phyloP scores from a whole-genome alignment of 2,888 invertebrate genomes.

The Agrochola lota region DNA sequence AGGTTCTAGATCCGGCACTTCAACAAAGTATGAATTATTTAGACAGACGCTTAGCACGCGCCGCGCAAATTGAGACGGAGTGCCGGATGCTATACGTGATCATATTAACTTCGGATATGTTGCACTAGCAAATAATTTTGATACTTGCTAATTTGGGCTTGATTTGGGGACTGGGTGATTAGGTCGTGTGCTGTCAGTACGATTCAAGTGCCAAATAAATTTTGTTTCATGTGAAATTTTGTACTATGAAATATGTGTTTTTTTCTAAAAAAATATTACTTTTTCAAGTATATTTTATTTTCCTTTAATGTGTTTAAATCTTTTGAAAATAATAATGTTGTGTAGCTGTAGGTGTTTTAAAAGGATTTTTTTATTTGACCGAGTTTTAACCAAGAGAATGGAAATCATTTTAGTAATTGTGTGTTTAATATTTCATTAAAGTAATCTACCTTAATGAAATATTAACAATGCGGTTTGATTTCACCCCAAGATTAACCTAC shows the following conservation, averaged over 20 bases:
- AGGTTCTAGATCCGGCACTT: slow-evolving; percentile 25
- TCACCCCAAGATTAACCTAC: slow-evolving; percentile 10
- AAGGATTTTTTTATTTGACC: no score
- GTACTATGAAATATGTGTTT: not conserved
- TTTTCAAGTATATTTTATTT: not conserved
- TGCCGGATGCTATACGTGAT: slow-evolving; percentile 78
- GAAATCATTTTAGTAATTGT: not conserved
- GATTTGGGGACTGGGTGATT: not conserved
- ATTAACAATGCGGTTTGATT: slow-evolving; percentile 1
- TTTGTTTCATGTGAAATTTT: not conserved
- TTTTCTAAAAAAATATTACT: not conserved
- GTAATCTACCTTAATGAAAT: not conserved
- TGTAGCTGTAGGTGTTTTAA: not conserved
- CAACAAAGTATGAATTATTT: slow-evolving; percentile 73
- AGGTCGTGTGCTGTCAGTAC: not conserved
- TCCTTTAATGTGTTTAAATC: not conserved
- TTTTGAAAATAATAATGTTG: not conserved
- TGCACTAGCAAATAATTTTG: slow-evolving; percentile 54
- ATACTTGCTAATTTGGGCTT: slow-evolving; percentile 51
- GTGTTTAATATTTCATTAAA: no score
- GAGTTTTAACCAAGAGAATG: no score
- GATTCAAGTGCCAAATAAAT: not conserved
- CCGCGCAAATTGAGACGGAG: slow-evolving; percentile 78
- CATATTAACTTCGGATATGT: slow-evolving; percentile 73
- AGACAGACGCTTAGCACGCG: slow-evolving; percentile 68